Percentiles rank a stretch among this genome's conserved stretches.
Conservation (phyloP, 1,140 invertebrate genomes). For the Helicoverpa zea region DNA sequence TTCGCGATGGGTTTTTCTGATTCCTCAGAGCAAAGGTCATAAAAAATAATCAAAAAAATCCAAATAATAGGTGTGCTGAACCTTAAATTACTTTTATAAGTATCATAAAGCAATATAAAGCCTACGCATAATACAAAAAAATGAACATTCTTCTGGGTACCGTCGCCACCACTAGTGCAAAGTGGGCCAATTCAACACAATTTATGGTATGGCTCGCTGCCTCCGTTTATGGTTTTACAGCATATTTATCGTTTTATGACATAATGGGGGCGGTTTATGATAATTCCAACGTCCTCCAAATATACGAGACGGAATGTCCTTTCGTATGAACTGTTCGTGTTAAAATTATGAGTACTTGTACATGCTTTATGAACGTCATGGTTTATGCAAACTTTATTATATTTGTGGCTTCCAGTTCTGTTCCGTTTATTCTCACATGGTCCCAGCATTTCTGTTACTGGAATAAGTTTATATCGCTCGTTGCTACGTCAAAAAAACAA, state of each 20-base stretch:
- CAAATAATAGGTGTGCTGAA: neutral
- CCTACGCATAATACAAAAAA: constrained; percentile 40
- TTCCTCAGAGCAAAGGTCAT: neutral
- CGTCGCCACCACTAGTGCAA: constrained; percentile 53
- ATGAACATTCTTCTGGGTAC: constrained; percentile 22
- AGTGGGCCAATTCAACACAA: constrained; percentile 78
- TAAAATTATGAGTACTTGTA: neutral
- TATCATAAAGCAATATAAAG: constrained; percentile 14
- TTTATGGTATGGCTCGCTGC: constrained; percentile 78
- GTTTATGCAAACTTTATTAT: neutral
- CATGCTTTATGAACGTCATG: neutral
- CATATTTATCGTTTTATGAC: constrained; percentile 84
- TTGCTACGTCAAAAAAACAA: too few relatives aligned
- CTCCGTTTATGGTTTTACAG: constrained; percentile 83
- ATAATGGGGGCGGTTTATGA: constrained; percentile 74
- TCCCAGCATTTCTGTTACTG: too few relatives aligned
- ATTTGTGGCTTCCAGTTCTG: too few relatives aligned
- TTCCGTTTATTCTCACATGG: too few relatives aligned
- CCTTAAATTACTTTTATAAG: constrained; percentile 55
- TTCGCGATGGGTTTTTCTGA: neutral
- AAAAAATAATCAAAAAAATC: neutral
- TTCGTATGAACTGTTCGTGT: neutral
- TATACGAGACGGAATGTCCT: constrained; percentile 24
- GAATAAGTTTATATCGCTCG: too few relatives aligned
- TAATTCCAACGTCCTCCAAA: constrained; percentile 61